Conservation (phyloP, 2,888 invertebrate genomes). For the Acanthosoma haemorrhoidale region DNA sequence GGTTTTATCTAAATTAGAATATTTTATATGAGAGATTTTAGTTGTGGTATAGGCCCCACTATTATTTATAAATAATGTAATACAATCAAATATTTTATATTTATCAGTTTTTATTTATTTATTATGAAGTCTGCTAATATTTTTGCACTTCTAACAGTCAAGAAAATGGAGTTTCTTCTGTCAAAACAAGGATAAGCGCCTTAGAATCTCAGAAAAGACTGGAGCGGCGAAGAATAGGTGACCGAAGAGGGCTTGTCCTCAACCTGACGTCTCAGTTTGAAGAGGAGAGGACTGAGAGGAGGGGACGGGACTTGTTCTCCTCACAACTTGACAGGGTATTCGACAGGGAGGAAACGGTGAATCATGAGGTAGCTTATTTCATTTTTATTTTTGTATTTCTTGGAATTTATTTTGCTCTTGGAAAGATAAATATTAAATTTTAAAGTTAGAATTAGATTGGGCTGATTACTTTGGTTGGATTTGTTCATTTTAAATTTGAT, state of each 20-base stretch:
- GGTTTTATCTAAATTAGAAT: too few relatives aligned
- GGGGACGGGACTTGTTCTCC: constrained; percentile 55
- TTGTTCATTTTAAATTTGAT: too few relatives aligned
- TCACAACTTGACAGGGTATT: constrained; percentile 65
- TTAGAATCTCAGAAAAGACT: constrained; percentile 51
- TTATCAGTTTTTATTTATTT: neutral
- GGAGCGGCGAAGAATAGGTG: constrained; percentile 40
- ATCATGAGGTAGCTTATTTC: constrained; percentile 20
- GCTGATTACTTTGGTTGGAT: too few relatives aligned
- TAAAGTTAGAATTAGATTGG: too few relatives aligned
- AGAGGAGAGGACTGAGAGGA: constrained; percentile 41
- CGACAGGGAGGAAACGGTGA: constrained; percentile 56
- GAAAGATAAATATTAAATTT: too few relatives aligned
- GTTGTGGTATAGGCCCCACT: neutral
- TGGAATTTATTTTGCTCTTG: too few relatives aligned
- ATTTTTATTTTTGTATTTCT: too few relatives aligned
- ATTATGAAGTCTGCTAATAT: neutral
- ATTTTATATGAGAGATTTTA: too few relatives aligned
- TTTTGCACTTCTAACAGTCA: too few relatives aligned
- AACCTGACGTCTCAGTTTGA: constrained; percentile 56
- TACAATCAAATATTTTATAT: neutral
- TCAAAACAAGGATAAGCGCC: constrained; percentile 65
- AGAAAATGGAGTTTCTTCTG: constrained; percentile 44
- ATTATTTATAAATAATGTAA: neutral
- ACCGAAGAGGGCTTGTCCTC: constrained; percentile 50